Conservation (phyloP, 2,113 vertebrate genomes). For the Rhinoptilus africanus region DNA sequence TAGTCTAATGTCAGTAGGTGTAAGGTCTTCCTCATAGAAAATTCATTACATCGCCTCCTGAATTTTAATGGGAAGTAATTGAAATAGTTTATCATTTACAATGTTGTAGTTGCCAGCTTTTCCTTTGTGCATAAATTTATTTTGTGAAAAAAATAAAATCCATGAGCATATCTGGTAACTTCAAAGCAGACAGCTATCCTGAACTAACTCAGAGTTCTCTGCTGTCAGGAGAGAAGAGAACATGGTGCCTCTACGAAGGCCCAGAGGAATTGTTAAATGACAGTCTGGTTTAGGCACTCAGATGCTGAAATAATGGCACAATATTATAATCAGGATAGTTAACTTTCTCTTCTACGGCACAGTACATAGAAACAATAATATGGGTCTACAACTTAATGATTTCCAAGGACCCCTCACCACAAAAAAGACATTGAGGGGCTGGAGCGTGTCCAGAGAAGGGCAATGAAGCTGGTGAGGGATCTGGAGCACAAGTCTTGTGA, state of each 20-base stretch:
- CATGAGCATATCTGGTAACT: background rate
- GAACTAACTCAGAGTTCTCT: background rate
- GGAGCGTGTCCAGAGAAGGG: too few relatives aligned
- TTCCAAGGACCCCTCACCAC: background rate
- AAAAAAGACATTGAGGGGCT: too few relatives aligned
- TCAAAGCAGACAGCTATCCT: background rate
- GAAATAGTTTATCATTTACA: background rate
- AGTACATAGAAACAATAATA: background rate
- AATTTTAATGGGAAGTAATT: slow-evolving; percentile 44
- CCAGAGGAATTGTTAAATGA: background rate
- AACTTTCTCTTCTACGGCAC: background rate
- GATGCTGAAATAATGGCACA: background rate
- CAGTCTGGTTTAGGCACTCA: background rate
- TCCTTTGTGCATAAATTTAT: background rate
- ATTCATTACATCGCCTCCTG: background rate
- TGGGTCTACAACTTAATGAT: background rate
- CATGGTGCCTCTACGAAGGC: background rate
- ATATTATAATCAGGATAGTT: background rate
- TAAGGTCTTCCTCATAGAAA: slow-evolving; percentile 18
- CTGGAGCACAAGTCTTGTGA: too few relatives aligned
- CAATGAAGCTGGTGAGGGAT: too few relatives aligned
- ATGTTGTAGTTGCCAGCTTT: background rate
- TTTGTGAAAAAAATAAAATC: background rate
- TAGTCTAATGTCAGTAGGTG: background rate
- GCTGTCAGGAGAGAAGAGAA: background rate